These are phyloP conservation scores for Eidolon helvum DNA, from an alignment of 2,113 vertebrate genomes.

Conservation along the genomic window DNA sequence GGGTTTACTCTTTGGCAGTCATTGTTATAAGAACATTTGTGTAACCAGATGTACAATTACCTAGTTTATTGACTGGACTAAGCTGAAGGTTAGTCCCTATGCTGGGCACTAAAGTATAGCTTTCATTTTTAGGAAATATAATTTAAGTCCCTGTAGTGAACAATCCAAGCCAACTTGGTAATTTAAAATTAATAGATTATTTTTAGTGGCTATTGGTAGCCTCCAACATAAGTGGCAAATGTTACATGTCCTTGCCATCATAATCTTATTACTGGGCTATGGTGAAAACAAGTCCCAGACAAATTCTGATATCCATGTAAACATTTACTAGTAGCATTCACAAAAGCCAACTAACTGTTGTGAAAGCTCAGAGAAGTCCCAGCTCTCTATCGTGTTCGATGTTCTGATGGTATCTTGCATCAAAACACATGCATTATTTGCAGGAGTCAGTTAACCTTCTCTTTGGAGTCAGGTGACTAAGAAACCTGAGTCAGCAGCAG, in stretches of 20 bases:
- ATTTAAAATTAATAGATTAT: not conserved
- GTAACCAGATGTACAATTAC: not conserved
- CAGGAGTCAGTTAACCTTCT: not conserved
- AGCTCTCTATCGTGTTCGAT: not conserved
- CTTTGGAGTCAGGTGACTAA: not conserved
- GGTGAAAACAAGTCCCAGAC: not conserved
- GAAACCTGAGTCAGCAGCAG: not conserved
- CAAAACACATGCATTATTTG: not conserved
- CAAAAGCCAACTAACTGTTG: not conserved
- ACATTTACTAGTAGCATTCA: not conserved
- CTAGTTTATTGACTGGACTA: not conserved
- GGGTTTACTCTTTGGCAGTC: not conserved
- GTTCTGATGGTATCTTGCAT: not conserved
- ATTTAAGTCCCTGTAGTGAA: not conserved
- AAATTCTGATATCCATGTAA: not conserved
- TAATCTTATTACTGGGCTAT: not conserved
- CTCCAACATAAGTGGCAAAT: not conserved
- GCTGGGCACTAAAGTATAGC: not conserved
- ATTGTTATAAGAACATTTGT: not conserved
- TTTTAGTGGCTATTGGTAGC: not conserved
- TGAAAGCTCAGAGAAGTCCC: not conserved
- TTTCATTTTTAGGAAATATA: not conserved
- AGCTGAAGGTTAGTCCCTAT: not conserved
- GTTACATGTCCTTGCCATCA: not conserved
- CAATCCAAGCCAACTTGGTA: not conserved